A percentile compares a stretch with the other conserved stretches of the same genome.
These are phyloP conservation scores for Anomalospiza imberbis DNA, from an alignment of 2,797 vertebrate species.

Conservation along the genomic window DNA sequence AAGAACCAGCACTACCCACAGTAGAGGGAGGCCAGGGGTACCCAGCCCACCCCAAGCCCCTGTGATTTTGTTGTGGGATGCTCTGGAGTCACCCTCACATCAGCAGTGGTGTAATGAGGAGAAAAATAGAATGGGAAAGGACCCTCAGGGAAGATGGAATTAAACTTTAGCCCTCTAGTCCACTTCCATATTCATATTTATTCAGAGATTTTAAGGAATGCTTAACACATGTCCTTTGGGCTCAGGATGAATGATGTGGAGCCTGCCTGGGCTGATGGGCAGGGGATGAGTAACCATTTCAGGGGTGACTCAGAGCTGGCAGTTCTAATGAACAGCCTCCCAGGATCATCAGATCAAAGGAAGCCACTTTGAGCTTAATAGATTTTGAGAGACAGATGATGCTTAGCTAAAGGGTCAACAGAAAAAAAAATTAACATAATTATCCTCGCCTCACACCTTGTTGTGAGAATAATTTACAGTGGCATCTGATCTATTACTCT, in stretches of 20 bases:
- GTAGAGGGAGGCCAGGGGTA: neutral
- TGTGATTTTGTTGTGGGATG: neutral
- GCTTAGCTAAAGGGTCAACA: neutral
- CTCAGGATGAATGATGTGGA: neutral
- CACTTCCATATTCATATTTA: neutral
- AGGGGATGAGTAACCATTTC: neutral
- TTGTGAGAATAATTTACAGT: neutral
- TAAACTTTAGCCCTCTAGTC: neutral
- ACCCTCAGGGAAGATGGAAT: neutral
- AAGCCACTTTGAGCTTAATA: neutral
- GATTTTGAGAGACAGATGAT: slow-evolving; percentile 29
- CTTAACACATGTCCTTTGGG: neutral
- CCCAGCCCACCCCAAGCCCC: neutral
- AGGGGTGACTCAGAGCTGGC: slow-evolving; percentile 25
- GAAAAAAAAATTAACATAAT: neutral
- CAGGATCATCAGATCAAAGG: neutral
- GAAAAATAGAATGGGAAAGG: neutral
- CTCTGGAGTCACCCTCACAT: neutral
- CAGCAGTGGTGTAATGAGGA: neutral
- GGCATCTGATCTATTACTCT: neutral
- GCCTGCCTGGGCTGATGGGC: neutral
- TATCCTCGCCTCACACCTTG: neutral
- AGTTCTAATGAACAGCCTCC: neutral
- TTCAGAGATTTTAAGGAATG: neutral
- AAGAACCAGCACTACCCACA: neutral